Conservation (phyloP, 2,113 vertebrate genomes). For the Bufo bufo region DNA sequence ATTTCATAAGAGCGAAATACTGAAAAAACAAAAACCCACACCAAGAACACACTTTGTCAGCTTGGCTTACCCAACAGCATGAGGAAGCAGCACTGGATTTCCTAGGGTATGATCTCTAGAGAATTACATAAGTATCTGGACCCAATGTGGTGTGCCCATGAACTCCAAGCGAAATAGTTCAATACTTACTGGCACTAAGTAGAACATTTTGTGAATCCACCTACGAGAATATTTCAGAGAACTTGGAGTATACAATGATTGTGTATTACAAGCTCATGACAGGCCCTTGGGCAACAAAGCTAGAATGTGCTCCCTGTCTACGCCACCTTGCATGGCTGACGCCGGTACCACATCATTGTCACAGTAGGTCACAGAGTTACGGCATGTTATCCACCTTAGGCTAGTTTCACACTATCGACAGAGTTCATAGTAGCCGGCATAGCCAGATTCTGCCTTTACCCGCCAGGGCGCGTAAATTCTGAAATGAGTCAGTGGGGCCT, state of each 20-base stretch:
- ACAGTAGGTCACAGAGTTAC: no score
- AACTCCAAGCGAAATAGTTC: background rate
- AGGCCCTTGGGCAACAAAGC: no score
- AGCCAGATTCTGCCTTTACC: no score
- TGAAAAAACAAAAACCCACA: slow-evolving; percentile 9
- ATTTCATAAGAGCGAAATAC: slow-evolving; percentile 9
- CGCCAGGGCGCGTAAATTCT: no score
- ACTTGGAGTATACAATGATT: background rate
- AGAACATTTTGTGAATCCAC: background rate
- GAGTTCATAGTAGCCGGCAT: no score
- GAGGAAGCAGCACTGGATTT: background rate
- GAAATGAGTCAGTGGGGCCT: no score
- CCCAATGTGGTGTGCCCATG: background rate
- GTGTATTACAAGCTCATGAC: background rate
- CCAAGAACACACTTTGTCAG: background rate
- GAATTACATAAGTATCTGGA: background rate
- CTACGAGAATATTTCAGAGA: background rate
- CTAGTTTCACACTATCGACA: no score
- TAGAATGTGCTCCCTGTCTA: no score
- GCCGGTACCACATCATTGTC: no score
- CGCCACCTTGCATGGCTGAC: no score
- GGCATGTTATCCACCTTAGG: no score
- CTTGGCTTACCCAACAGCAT: background rate
- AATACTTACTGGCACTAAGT: background rate
- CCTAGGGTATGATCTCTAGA: no score